These are phyloP conservation scores for Poecilobothrus nobilitatus DNA, from an alignment of 2,888 invertebrate genomes.

Conservation along the genomic window DNA sequence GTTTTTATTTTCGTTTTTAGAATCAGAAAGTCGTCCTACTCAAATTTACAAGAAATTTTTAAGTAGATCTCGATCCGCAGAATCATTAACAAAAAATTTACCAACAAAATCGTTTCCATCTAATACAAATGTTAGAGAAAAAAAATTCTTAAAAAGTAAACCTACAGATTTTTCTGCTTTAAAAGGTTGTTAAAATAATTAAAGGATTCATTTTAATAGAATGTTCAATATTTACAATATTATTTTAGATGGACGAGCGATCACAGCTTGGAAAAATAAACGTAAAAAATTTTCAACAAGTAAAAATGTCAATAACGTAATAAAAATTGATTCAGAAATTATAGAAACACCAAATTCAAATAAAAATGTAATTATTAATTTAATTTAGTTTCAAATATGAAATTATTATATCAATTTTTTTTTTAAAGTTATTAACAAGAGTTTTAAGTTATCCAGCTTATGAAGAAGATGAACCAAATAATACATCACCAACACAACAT, in stretches of 20 bases:
- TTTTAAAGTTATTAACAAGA: constrained; percentile 51
- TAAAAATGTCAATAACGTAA: constrained; percentile 59
- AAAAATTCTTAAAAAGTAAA: constrained; percentile 50
- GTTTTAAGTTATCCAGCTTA: constrained; percentile 60
- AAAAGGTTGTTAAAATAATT: constrained; percentile 42
- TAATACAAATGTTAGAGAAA: constrained; percentile 41
- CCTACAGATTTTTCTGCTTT: constrained; percentile 62
- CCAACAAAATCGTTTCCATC: neutral
- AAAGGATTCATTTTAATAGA: no score
- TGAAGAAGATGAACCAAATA: constrained; percentile 42
- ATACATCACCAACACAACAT: constrained; percentile 46
- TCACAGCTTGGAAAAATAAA: constrained; percentile 68
- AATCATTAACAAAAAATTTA: constrained; percentile 57
- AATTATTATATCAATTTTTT: neutral
- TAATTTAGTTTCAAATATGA: neutral
- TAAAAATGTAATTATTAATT: neutral
- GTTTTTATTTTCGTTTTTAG: no score
- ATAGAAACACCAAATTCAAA: constrained; percentile 11
- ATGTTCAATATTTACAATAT: constrained; percentile 15
- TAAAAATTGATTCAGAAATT: constrained; percentile 34
- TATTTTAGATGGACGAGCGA: constrained; percentile 43
- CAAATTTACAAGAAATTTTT: constrained; percentile 71
- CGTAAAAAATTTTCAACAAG: constrained; percentile 77
- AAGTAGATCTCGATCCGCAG: constrained; percentile 72
- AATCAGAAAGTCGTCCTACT: constrained; percentile 76